Conservation (phyloP, 2,113 vertebrate genomes). For the Taxidea taxus region DNA sequence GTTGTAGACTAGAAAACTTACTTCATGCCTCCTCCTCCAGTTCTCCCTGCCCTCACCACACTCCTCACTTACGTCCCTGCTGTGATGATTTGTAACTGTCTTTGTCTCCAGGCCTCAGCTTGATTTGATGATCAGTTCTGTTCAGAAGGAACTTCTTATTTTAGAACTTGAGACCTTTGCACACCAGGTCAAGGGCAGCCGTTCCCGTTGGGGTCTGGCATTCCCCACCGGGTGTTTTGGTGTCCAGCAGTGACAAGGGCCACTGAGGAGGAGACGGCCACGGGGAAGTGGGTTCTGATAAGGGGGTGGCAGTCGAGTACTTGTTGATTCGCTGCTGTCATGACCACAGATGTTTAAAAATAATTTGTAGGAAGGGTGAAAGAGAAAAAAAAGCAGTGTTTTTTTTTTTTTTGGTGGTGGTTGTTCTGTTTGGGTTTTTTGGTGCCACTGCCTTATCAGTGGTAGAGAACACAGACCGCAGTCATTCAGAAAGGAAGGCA, state of each 20-base stretch:
- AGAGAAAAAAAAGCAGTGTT: conserved; percentile 27
- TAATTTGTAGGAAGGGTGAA: conserved; percentile 48
- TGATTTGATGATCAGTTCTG: background rate
- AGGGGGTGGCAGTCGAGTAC: background rate
- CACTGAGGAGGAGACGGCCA: background rate
- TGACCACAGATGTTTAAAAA: conserved; percentile 76
- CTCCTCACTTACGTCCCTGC: too few species aligned
- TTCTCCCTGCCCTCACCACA: background rate
- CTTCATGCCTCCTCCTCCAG: background rate
- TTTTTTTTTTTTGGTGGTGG: background rate
- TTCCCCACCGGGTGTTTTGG: background rate
- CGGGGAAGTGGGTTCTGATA: background rate
- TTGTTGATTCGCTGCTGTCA: conserved; percentile 54
- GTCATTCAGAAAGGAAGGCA: conserved; percentile 61
- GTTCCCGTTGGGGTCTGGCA: fast-evolving
- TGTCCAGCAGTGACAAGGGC: background rate
- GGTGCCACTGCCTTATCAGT: conserved; percentile 3
- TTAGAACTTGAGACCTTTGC: background rate
- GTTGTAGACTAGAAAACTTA: background rate
- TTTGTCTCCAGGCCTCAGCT: background rate
- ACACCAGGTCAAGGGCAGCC: background rate
- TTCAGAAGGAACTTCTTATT: conserved; percentile 5
- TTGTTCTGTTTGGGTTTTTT: background rate
- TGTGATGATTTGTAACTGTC: background rate
- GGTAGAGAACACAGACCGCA: conserved; percentile 18